phyloP scores from a whole-genome alignment of 2,113 vertebrate genomes.

The Cacatua alba region DNA sequence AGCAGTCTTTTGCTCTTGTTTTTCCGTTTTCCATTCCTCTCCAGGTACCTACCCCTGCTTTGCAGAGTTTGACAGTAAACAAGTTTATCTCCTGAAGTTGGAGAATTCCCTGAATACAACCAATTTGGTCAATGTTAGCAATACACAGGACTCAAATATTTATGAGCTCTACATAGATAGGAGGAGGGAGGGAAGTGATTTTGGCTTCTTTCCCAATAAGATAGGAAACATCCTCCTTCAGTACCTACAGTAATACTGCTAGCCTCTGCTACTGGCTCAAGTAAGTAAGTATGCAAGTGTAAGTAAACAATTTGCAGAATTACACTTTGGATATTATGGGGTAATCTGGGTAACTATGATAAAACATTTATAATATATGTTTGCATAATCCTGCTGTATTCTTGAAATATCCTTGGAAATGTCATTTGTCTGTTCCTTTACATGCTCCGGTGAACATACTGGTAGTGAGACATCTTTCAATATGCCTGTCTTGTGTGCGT shows the following conservation, averaged over 20 bases:
- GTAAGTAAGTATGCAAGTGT: background rate
- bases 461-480: rapidly evolving
- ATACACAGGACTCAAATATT: background rate
- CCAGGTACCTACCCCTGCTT: background rate
- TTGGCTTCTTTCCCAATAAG: background rate
- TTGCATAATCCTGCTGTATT: background rate
- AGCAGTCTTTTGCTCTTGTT: background rate
- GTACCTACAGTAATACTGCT: background rate
- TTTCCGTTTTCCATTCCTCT: background rate
- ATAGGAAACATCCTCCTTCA: background rate
- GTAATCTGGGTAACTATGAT: background rate
- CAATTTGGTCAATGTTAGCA: background rate
- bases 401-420: background rate
- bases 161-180: background rate
- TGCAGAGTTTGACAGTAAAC: background rate
- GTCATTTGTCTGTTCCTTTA: background rate
- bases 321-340: background rate
- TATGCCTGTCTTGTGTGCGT: rapidly evolving
- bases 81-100: background rate
- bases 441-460: rapidly evolving
- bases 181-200: background rate
- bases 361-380: background rate
- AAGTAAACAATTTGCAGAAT: background rate
- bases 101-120: background rate
- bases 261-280: background rate